Evolutionary conservation across 2,113 vertebrate genomes (phyloP).

Genomic region (Coryphaenoides rupestris): DNA sequence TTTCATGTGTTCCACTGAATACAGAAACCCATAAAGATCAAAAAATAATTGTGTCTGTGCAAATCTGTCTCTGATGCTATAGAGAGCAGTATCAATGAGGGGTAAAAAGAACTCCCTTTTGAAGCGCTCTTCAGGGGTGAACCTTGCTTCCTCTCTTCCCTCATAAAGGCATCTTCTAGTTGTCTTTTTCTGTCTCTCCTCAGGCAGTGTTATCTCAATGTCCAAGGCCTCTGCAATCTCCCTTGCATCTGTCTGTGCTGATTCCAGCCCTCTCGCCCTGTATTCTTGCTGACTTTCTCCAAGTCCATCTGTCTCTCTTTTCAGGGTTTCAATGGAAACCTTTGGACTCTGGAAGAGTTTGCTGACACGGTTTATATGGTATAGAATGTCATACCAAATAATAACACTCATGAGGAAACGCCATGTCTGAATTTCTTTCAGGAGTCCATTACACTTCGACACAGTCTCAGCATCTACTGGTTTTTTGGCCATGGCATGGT

Average conservation of each 20-base stretch:
- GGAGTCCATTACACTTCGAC: not conserved
- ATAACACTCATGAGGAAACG: not conserved
- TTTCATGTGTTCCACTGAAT: conserved; percentile 14
- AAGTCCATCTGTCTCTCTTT: conserved; percentile 3
- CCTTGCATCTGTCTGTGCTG: conserved; percentile 5
- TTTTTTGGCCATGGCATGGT: not conserved
- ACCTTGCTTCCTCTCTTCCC: conserved; percentile 18
- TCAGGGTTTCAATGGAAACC: too few species aligned
- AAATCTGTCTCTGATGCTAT: not conserved
- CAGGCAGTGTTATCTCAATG: conserved; percentile 12
- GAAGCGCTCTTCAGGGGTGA: conserved; percentile 10
- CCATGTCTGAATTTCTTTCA: not conserved
- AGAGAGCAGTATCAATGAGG: conserved; percentile 10
- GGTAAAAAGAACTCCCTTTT: conserved; percentile 3
- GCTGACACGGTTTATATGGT: conserved; percentile 1
- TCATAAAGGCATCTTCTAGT: conserved; percentile 13
- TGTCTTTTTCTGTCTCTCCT: conserved; percentile 10
- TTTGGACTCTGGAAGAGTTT: conserved; percentile 2
- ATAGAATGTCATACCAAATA: conserved; percentile 1
- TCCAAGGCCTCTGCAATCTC: conserved; percentile 4
- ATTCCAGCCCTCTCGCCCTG: conserved; percentile 2
- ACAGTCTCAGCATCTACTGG: conserved; percentile 3
- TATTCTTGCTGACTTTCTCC: conserved; percentile 3
- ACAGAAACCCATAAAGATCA: conserved; percentile 15
- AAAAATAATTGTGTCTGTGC: conserved; percentile 7